Conservation (phyloP, 2,888 invertebrate genomes). For the Deroplatys truncata region DNA sequence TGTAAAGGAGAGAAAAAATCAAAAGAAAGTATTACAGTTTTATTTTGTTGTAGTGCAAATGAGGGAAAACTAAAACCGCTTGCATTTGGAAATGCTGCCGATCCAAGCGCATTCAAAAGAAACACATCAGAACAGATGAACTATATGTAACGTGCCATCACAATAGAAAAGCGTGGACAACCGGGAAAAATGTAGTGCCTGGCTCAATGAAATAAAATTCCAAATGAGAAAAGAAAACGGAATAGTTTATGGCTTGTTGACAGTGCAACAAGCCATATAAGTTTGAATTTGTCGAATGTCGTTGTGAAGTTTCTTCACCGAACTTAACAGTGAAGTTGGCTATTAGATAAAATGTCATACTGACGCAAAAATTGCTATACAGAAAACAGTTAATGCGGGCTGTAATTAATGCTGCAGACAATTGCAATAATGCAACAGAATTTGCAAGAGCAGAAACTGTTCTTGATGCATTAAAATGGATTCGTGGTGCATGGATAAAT, state of each 20-base stretch:
- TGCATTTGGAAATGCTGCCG: neutral
- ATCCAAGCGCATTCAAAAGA: neutral
- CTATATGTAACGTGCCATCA: neutral
- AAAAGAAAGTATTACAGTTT: no score
- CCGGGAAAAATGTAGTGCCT: neutral
- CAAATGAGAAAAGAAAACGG: neutral
- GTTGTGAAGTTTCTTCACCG: no score
- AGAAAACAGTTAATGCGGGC: neutral
- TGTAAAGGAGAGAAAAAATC: no score
- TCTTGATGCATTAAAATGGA: neutral
- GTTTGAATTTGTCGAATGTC: neutral
- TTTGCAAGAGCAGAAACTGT: neutral
- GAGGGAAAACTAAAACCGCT: no score
- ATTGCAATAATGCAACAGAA: neutral
- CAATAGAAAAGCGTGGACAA: neutral
- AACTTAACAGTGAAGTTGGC: no score
- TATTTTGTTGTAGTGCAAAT: no score
- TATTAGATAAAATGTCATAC: neutral
- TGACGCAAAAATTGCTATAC: neutral
- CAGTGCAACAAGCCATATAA: neutral
- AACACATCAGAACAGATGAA: neutral
- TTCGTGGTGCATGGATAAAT: no score
- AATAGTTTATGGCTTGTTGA: neutral
- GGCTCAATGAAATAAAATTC: neutral
- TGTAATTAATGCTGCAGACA: neutral